These are phyloP conservation scores for Iguana delicatissima DNA, from an alignment of 2,797 vertebrate species.

Conservation along the genomic window DNA sequence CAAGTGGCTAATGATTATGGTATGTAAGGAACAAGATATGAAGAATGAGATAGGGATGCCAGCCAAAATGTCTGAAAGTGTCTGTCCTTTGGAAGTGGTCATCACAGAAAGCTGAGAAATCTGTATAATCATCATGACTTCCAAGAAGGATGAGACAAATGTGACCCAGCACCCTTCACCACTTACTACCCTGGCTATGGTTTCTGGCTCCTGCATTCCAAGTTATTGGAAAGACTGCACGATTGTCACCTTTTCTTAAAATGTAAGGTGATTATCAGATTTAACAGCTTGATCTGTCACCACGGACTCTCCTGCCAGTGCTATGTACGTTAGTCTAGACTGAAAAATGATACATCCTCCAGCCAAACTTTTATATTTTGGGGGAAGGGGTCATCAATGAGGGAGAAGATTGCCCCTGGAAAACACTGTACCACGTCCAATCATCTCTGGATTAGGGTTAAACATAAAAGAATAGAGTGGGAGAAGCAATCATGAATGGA, in stretches of 20 bases:
- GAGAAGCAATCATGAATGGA: background rate
- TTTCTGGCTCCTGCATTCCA: too few relatives aligned
- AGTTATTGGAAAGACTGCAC: too few relatives aligned
- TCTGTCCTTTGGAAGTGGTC: background rate
- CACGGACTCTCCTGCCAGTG: background rate
- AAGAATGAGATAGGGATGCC: too few relatives aligned
- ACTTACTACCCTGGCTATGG: too few relatives aligned
- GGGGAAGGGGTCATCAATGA: background rate
- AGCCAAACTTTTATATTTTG: background rate
- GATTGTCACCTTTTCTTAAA: background rate
- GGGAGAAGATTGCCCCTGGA: background rate
- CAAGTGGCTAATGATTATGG: background rate
- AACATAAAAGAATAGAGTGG: background rate
- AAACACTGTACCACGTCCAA: background rate
- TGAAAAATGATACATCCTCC: background rate
- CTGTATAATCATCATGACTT: too few relatives aligned
- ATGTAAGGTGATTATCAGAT: background rate
- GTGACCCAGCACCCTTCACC: too few relatives aligned
- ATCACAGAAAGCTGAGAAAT: background rate
- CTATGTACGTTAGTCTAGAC: background rate
- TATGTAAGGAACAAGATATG: background rate
- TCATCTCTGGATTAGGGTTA: background rate
- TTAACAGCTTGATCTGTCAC: background rate
- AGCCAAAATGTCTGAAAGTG: background rate
- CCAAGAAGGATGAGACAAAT: too few relatives aligned